Conservation (phyloP, 1,140 invertebrate genomes). For the Teleopsis dalmanni region DNA sequence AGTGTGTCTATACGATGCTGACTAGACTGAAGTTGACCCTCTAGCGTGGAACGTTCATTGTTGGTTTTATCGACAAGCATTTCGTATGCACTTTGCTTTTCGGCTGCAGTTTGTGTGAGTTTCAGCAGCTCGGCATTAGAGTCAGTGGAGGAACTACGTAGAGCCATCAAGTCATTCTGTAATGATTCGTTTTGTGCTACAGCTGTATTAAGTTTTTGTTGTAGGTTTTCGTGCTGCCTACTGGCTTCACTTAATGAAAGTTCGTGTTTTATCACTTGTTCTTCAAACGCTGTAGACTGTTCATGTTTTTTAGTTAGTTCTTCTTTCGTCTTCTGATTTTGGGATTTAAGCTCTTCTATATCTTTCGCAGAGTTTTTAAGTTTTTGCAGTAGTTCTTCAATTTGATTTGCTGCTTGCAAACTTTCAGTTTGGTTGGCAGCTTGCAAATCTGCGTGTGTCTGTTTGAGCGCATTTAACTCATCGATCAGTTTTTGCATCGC, state of each 20-base stretch:
- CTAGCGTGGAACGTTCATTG: conserved; percentile 18
- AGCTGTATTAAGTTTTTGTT: conserved; percentile 22
- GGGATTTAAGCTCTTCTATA: conserved; percentile 40
- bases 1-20: conserved; percentile 22
- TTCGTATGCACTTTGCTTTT: conserved; percentile 25
- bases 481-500: conserved; percentile 18
- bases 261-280: conserved; percentile 20
- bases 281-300: conserved; percentile 24
- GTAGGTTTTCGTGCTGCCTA: conserved; percentile 23
- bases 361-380: conserved; percentile 39
- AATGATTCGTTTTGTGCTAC: conserved; percentile 21
- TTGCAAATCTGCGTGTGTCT: conserved; percentile 15
- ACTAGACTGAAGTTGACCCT: conserved; percentile 20
- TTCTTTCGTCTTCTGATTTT: conserved; percentile 24
- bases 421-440: conserved; percentile 10
- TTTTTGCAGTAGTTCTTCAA: conserved; percentile 17
- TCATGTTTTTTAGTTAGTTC: conserved; percentile 36
- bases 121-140: conserved; percentile 25
- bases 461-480: conserved; percentile 20
- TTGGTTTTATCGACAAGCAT: conserved; percentile 19
- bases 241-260: conserved; percentile 20
- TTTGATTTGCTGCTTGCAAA: conserved; percentile 17
- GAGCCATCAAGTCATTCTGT: conserved; percentile 19
- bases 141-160: conserved; percentile 22
- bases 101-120: conserved; percentile 19